Conservation (phyloP, 2,888 invertebrate species). For the Nomada fucata region DNA sequence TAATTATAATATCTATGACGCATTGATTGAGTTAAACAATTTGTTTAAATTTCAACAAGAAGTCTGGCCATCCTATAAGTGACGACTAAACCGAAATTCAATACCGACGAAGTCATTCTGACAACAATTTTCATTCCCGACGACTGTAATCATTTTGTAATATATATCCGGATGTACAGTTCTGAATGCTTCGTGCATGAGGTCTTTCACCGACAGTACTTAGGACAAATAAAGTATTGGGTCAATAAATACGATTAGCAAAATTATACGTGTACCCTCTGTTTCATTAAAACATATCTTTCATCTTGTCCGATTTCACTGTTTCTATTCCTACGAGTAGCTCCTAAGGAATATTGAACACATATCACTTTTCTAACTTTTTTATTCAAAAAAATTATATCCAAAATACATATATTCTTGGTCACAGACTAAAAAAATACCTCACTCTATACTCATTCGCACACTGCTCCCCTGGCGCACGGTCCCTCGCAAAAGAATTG, state of each 20-base stretch:
- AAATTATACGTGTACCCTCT: conserved; percentile 13
- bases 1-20: neutral
- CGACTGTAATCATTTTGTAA: conserved; percentile 39
- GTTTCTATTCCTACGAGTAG: neutral
- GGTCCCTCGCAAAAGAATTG: neutral
- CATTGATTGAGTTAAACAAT: neutral
- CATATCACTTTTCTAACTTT: neutral
- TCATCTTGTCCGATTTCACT: neutral
- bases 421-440: conserved; percentile 3
- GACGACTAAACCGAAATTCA: neutral
- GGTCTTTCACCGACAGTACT: conserved; percentile 52
- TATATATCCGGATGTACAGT: conserved; percentile 38
- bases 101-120: neutral
- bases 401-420: conserved; percentile 32
- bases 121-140: neutral
- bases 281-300: neutral
- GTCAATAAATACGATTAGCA: conserved; percentile 47
- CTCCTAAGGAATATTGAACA: neutral
- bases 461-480: neutral
- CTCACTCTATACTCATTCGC: conserved; percentile 11
- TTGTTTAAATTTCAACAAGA: neutral
- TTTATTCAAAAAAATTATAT: conserved; percentile 46
- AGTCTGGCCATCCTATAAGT: neutral
- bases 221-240: conserved; percentile 44
- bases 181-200: conserved; percentile 43